Conservation (phyloP, 2,888 invertebrate genomes). For the Oxystoma pomonae region DNA sequence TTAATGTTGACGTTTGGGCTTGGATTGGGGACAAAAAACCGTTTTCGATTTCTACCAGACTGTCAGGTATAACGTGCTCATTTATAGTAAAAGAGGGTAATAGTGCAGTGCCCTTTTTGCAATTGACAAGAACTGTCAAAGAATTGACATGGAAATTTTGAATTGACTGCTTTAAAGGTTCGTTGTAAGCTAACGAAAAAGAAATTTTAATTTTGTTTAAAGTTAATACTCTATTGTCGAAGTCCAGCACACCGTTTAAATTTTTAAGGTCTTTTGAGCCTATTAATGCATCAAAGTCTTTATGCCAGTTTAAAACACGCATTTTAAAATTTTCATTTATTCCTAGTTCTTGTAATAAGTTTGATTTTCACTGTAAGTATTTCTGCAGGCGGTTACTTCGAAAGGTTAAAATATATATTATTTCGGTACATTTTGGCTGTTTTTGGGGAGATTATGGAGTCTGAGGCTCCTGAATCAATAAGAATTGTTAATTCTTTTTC, state of each 20-base stretch:
- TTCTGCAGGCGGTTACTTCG: constrained; percentile 3
- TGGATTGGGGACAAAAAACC: constrained; percentile 14
- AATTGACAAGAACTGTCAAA: constrained; percentile 8
- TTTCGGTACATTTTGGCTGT: constrained; percentile 10
- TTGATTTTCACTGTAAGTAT: constrained; percentile 3
- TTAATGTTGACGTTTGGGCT: constrained; percentile 10
- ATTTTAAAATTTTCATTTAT: constrained; percentile 10
- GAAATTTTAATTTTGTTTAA: constrained; percentile 12
- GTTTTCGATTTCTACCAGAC: constrained; percentile 8
- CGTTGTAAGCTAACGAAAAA: constrained; percentile 10
- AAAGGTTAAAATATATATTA: constrained; percentile 3
- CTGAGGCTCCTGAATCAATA: constrained; percentile 11
- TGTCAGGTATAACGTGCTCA: constrained; percentile 15
- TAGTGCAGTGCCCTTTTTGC: constrained; percentile 9
- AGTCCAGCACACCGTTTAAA: constrained; percentile 4
- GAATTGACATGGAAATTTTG: constrained; percentile 4
- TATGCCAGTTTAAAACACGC: constrained; percentile 10
- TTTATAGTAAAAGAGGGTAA: constrained; percentile 13
- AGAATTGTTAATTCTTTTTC: constrained; percentile 8
- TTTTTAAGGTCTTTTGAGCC: constrained; percentile 8
- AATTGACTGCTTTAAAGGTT: constrained; percentile 2
- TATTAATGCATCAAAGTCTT: constrained; percentile 11
- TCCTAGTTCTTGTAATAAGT: constrained; percentile 15
- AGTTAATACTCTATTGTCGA: constrained; percentile 6
- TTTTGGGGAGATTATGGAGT: constrained; percentile 8